phyloP scores from a whole-genome alignment of 2,113 vertebrate species.

The Hypomesus transpacificus region DNA sequence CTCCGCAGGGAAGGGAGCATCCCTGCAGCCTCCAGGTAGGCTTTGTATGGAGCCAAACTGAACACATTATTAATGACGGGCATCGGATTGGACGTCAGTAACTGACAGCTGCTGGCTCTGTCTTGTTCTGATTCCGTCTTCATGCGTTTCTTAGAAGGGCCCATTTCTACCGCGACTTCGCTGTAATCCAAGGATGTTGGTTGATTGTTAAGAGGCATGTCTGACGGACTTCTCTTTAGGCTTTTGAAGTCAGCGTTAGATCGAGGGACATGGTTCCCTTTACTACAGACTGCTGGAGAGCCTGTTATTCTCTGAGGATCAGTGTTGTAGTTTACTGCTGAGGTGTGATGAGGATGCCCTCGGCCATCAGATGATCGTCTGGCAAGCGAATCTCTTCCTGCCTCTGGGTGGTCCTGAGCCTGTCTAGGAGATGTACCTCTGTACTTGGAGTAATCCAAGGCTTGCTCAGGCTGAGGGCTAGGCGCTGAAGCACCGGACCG shows the following conservation, averaged over 20 bases:
- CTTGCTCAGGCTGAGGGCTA: conserved; percentile 37
- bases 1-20: conserved; percentile 29
- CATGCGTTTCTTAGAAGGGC: conserved; percentile 41
- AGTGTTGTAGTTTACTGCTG: background rate
- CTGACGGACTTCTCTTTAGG: conserved; percentile 42
- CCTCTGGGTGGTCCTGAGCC: conserved; percentile 25
- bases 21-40: conserved; percentile 68
- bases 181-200: conserved; percentile 34
- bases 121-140: conserved; percentile 26
- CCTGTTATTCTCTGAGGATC: conserved; percentile 34
- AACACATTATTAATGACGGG: conserved; percentile 91
- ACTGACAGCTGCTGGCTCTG: background rate
- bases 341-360: background rate
- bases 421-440: conserved; percentile 44
- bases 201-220: conserved; percentile 9
- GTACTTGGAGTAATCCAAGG: conserved; percentile 42
- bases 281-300: conserved; percentile 19
- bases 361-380: conserved; percentile 12
- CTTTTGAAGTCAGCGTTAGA: conserved; percentile 3
- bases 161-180: conserved; percentile 40
- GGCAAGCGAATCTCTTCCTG: conserved; percentile 46
- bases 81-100: conserved; percentile 79
- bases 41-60: conserved; percentile 85
- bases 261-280: conserved; percentile 12
- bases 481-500: conserved; percentile 26